Evolutionary conservation across 2,797 vertebrate species (phyloP).

Genomic region (Labroides dimidiatus): DNA sequence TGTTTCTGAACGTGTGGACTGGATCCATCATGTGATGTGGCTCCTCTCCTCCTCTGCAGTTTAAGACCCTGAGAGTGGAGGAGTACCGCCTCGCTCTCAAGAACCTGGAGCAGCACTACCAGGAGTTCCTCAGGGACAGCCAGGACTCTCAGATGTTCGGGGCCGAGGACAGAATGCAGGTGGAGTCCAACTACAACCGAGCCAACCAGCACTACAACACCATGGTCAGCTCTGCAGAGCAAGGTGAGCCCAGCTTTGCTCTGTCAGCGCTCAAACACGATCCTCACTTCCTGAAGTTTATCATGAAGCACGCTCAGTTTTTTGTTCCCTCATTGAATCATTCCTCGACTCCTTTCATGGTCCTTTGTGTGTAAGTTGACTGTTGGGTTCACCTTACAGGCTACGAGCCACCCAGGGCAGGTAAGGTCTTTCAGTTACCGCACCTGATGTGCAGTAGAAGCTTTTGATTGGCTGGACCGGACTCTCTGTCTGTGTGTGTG

Average conservation of each 20-base stretch:
- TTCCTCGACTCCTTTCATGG: constrained; percentile 45
- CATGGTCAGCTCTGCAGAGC: constrained; percentile 89
- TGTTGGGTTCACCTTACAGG: constrained; percentile 78
- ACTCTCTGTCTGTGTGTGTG: constrained; percentile 23
- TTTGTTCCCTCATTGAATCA: constrained; percentile 13
- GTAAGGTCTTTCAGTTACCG: constrained; percentile 63
- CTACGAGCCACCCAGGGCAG: constrained; percentile 65
- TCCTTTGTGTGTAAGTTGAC: constrained; percentile 59
- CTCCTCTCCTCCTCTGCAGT: constrained; percentile 71
- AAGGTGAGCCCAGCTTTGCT: constrained; percentile 79
- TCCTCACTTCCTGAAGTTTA: too few relatives aligned
- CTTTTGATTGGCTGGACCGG: constrained; percentile 57
- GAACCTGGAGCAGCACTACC: constrained; percentile 92
- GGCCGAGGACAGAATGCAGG: constrained; percentile 90
- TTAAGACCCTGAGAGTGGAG: constrained; percentile 89
- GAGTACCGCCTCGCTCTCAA: constrained; percentile 89
- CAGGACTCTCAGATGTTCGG: constrained; percentile 90
- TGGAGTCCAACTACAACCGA: constrained; percentile 87
- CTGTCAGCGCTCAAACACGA: background rate
- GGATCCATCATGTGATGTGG: too few relatives aligned
- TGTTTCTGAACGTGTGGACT: too few relatives aligned
- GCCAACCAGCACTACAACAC: constrained; percentile 90
- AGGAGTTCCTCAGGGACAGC: constrained; percentile 92
- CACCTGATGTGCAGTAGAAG: constrained; percentile 10
- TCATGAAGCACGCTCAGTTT: background rate